phyloP scores from a whole-genome alignment of 2,797 vertebrate genomes.

The Pelobates cultripes region DNA sequence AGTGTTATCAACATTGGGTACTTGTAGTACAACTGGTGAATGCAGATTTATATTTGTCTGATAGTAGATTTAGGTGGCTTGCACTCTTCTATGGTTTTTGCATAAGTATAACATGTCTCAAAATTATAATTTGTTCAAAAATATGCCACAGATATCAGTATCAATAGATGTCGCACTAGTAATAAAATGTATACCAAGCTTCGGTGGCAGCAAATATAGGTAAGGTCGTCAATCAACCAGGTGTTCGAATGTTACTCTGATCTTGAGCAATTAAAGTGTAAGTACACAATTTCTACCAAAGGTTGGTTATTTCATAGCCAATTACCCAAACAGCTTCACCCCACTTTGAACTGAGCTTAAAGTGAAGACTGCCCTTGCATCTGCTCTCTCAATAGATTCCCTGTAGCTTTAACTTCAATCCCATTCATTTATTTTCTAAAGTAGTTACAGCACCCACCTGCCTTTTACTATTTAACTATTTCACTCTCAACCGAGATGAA shows the following conservation, averaged over 20 bases:
- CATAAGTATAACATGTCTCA: no score
- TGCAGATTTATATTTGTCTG: no score
- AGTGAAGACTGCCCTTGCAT: conserved; percentile 75
- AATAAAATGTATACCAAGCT: conserved; percentile 58
- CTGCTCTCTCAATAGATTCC: conserved; percentile 80
- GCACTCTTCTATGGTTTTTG: no score
- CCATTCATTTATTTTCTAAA: conserved; percentile 79
- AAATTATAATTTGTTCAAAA: no score
- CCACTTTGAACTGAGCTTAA: conserved; percentile 76
- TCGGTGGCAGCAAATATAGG: conserved; percentile 72
- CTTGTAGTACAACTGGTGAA: no score
- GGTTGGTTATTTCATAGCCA: conserved; percentile 81
- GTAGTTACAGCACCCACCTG: conserved; percentile 76
- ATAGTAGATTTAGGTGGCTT: no score
- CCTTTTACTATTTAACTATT: conserved; percentile 78
- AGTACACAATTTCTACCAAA: conserved; percentile 77
- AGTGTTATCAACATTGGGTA: no score
- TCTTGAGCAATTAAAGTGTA: conserved; percentile 70
- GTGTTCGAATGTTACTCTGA: conserved; percentile 72
- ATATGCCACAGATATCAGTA: no score
- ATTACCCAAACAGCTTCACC: conserved; percentile 76
- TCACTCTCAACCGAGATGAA: conserved; percentile 74
- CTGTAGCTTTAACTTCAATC: conserved; percentile 76
- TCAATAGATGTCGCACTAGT: no score
- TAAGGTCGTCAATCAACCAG: conserved; percentile 76